Conservation (phyloP, 2,113 vertebrate genomes). For the Ivindomyrus marchei region DNA sequence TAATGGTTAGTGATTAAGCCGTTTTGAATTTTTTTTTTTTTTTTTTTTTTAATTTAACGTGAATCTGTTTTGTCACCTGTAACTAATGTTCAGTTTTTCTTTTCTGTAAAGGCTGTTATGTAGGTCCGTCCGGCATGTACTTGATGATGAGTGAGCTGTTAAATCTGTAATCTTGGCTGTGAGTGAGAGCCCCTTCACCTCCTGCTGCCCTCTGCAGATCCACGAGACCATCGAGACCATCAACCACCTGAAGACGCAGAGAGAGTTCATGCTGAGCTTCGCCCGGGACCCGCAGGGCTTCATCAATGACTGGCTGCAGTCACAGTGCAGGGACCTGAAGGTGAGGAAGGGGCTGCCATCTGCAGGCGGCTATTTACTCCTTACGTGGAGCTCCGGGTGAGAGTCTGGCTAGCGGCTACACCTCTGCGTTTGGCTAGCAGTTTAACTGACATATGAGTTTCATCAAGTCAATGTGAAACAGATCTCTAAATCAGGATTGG, state of each 20-base stretch:
- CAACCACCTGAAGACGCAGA: slow-evolving; percentile 98
- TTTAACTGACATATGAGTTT: neutral
- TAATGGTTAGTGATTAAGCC: neutral
- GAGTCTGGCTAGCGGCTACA: neutral
- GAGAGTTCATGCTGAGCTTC: slow-evolving; percentile 98
- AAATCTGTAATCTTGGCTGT: neutral
- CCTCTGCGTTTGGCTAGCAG: neutral
- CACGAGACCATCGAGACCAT: slow-evolving; percentile 99
- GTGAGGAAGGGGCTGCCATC: slow-evolving; percentile 43
- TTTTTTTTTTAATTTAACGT: too few species aligned
- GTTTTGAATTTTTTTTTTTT: neutral
- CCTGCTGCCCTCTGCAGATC: slow-evolving; percentile 62
- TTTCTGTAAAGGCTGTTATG: neutral
- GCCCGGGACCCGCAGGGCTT: slow-evolving; percentile 98
- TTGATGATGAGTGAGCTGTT: neutral
- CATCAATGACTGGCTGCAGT: slow-evolving; percentile 99
- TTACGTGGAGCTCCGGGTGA: neutral
- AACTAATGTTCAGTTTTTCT: neutral
- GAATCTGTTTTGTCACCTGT: neutral
- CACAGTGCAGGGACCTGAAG: slow-evolving; percentile 96
- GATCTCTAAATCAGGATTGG: neutral
- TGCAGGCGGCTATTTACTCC: neutral
- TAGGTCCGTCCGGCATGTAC: neutral
- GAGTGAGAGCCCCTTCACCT: neutral
- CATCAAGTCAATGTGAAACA: neutral